Percentiles rank a stretch among this genome's conserved stretches.
Evolutionary conservation across 1,140 invertebrate genomes (phyloP).

Genomic region (Drosophila equinoxialis): DNA sequence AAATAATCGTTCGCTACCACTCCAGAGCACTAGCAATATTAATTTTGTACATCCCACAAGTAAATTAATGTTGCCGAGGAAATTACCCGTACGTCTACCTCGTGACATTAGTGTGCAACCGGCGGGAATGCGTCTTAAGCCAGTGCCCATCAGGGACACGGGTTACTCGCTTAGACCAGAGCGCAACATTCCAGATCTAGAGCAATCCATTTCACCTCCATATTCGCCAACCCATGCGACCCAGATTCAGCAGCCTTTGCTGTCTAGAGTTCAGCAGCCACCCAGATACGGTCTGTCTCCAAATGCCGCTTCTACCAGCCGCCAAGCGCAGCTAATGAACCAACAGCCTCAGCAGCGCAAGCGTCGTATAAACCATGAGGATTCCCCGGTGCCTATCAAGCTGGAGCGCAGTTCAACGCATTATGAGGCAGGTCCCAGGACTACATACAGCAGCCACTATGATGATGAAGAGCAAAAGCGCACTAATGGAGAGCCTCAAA

Average conservation of each 20-base stretch:
- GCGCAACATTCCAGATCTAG: slow-evolving; percentile 65
- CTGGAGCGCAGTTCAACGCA: slow-evolving; percentile 54
- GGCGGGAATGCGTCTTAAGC: slow-evolving; percentile 53
- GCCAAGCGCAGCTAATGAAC: slow-evolving; percentile 53
- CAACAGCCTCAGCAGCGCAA: slow-evolving; percentile 46
- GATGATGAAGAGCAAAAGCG: slow-evolving; percentile 12
- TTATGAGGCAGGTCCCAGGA: slow-evolving; percentile 17
- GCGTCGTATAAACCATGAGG: slow-evolving; percentile 39
- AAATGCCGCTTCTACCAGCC: slow-evolving; percentile 48
- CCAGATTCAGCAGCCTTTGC: slow-evolving; percentile 1
- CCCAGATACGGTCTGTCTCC: slow-evolving; percentile 35
- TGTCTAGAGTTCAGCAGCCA: slow-evolving; percentile 41
- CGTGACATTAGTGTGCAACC: slow-evolving; percentile 57
- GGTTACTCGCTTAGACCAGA: slow-evolving; percentile 66
- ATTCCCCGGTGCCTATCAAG: slow-evolving; percentile 56
- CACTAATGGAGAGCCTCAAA: slow-evolving; percentile 29
- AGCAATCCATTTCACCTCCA: slow-evolving; percentile 58
- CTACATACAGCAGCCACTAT: neutral
- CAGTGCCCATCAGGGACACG: slow-evolving; percentile 65
- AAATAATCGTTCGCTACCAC: slow-evolving; percentile 44
- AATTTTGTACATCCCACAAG: slow-evolving; percentile 65
- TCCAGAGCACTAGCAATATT: slow-evolving; percentile 61
- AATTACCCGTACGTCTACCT: slow-evolving; percentile 48
- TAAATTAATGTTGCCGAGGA: slow-evolving; percentile 65
- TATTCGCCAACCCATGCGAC: slow-evolving; percentile 52